Base-by-base conservation (phyloP, 2,113 vertebrate genomes). In the Crocuta crocuta region DNA sequence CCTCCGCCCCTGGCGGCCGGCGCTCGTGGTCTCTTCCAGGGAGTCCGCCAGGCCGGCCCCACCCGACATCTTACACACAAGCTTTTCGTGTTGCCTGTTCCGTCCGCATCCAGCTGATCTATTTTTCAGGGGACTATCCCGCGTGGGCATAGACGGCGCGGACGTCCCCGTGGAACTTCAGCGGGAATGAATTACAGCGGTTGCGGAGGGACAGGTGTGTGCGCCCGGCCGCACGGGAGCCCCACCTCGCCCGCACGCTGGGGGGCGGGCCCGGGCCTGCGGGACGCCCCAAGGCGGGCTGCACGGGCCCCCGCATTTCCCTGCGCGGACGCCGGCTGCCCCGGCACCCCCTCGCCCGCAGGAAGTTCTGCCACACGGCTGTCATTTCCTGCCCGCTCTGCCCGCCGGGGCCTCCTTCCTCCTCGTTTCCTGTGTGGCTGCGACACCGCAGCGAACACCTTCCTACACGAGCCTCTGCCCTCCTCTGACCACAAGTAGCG, bases 51-150 rank as follows among this genome's bases (percentile, higher is more conserved):
- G 17, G 78, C 68, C 7, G 0, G 7, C 50, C 28, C n/a, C 13
- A 43, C 16, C 1, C 26, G 2, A 24, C 28, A 0, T 13, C 45
- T 39, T 19, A 65, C 3, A 0, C 5, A 23, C 17, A 35, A 50
- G n/a, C 26, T 24, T 43, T 50, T 45, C 91, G 16, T 33, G 23
- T 6, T 55, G n/a, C 55, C 10, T 43, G 23, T 65, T 55, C 58
- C 35, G 33, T 39, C 39, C 45, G 33, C 1, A 17, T 58, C 48
- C 39, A 12, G 68, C 4, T 55, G n/a, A 33, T 31, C 73, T 79
- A 4, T 50, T 35, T 80, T 28, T 65, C 65, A 55, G 23, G 23
- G n/a, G 53, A 13, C 11, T 35, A 7, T 35, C 45, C 24, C 31
- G 65, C 45, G 7, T 39, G 19, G 45, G 17, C 17, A 81, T 39